phyloP scores from a whole-genome alignment of 2,797 vertebrate genomes.

The Mallotus villosus region DNA sequence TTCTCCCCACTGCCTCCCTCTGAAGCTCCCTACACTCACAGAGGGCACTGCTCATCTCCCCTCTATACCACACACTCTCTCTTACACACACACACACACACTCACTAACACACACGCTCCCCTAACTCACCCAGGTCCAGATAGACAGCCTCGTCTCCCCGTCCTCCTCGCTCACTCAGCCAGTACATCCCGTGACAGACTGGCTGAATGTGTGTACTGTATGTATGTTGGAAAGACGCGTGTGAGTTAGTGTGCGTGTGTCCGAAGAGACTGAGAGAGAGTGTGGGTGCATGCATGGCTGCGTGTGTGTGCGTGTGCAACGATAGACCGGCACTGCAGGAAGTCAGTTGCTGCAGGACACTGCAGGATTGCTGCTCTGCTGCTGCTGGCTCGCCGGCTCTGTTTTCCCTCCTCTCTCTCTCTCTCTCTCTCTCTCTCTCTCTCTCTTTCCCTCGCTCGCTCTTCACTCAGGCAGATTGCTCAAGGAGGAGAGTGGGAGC shows the following conservation, averaged over 20 bases:
- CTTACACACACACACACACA: not conserved
- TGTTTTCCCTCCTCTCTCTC: constrained; percentile 19
- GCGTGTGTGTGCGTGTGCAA: constrained; percentile 34
- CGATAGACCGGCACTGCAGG: constrained; percentile 73
- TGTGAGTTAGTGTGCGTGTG: constrained; percentile 8
- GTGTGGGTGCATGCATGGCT: not conserved
- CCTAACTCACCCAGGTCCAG: constrained; percentile 46
- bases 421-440: constrained; percentile 8
- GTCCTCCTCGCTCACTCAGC: constrained; percentile 28
- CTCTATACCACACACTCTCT: not conserved
- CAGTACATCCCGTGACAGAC: constrained; percentile 61
- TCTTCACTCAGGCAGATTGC: constrained; percentile 70
- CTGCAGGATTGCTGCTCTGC: constrained; percentile 74
- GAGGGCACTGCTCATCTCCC: constrained; percentile 24
- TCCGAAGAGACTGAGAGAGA: not conserved
- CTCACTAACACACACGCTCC: constrained; percentile 34
- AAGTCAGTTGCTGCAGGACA: constrained; percentile 79
- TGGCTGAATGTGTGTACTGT: constrained; percentile 1
- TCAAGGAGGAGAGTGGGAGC: constrained; percentile 69
- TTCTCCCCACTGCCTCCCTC: constrained; percentile 56
- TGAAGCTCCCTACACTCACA: constrained; percentile 44
- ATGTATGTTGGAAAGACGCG: constrained; percentile 1
- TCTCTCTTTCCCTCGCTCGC: constrained; percentile 36
- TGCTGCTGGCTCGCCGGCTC: constrained; percentile 48
- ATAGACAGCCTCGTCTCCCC: constrained; percentile 42